These are phyloP conservation scores for Hiodon alosoides DNA, from an alignment of 2,113 vertebrate genomes.

Conservation along the genomic window DNA sequence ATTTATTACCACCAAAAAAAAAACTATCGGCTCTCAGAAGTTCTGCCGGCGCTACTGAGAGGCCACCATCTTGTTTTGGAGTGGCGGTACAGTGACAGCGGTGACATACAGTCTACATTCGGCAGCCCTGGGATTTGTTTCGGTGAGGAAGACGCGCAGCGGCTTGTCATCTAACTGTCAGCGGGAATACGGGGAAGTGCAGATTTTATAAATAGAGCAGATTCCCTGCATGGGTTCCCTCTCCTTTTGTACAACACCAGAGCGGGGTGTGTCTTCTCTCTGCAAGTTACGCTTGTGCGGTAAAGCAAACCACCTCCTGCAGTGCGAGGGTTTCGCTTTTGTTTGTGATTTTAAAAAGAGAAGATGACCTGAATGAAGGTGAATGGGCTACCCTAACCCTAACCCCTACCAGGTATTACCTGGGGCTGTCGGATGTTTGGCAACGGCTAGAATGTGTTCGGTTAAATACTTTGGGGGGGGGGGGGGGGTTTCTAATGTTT, in stretches of 20 bases:
- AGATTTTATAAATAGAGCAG: conserved; percentile 24
- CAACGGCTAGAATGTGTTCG: not conserved
- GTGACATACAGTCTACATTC: conserved; percentile 15
- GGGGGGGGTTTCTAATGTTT: too few relatives aligned
- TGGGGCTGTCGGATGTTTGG: not conserved
- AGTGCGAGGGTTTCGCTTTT: not conserved
- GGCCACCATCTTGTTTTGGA: conserved; percentile 18
- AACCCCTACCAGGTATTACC: not conserved
- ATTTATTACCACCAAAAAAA: too few relatives aligned
- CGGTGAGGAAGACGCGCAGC: conserved; percentile 27
- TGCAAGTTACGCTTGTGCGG: conserved; percentile 25
- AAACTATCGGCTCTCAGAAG: not conserved
- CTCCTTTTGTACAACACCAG: conserved; percentile 6
- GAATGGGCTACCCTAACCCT: too few relatives aligned
- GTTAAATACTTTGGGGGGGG: not conserved
- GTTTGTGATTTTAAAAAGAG: too few relatives aligned
- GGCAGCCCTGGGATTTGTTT: conserved; percentile 29
- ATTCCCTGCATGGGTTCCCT: not conserved
- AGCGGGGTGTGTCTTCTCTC: conserved; percentile 21
- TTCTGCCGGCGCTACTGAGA: not conserved
- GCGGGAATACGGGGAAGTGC: conserved; percentile 13
- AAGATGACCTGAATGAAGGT: too few relatives aligned
- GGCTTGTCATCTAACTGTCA: conserved; percentile 35
- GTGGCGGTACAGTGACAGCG: conserved; percentile 16
- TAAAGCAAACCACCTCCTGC: conserved; percentile 7